A percentile compares a stretch with the other conserved stretches of the same genome.
Evolutionary conservation across 1,140 invertebrate species (phyloP).

Genomic region (Eurytemora carolleeae): DNA sequence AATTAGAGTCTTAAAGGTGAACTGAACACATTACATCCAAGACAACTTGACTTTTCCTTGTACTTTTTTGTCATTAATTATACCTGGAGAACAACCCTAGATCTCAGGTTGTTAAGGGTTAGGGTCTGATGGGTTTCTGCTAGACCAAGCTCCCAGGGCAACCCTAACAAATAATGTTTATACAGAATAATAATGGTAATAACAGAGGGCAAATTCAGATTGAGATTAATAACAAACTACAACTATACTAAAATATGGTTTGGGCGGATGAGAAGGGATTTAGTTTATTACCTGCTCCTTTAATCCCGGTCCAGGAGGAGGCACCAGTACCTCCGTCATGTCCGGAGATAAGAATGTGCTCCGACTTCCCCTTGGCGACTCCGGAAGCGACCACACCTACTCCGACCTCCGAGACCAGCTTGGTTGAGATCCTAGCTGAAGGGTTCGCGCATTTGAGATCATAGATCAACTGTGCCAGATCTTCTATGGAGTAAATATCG

Average conservation of each 20-base stretch:
- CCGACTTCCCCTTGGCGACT: conserved; percentile 95
- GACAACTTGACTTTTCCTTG: conserved; percentile 28
- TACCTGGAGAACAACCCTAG: conserved; percentile 79
- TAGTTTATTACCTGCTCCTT: conserved; percentile 21
- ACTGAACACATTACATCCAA: conserved; percentile 4
- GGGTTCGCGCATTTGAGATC: conserved; percentile 97
- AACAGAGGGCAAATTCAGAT: no score
- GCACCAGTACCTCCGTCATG: conserved; percentile 97
- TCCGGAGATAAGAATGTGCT: conserved; percentile 94
- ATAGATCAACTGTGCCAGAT: conserved; percentile 93
- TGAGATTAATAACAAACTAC: no score
- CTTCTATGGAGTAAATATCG: conserved; percentile 98
- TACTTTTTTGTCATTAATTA: conserved; percentile 81
- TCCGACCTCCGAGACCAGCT: conserved; percentile 92
- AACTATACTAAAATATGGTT: no score
- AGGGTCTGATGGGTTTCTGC: conserved; percentile 90
- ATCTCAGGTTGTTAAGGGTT: conserved; percentile 83
- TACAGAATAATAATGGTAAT: no score
- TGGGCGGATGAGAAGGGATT: no score
- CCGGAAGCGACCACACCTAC: conserved; percentile 94
- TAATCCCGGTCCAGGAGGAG: conserved; percentile 76
- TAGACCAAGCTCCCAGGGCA: conserved; percentile 93
- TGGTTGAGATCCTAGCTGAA: conserved; percentile 80
- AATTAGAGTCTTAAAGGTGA: background rate
- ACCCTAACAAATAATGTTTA: conserved; percentile 69